Evolutionary conservation across 2,888 invertebrate genomes (phyloP).

Genomic region (Kuschelorhynchus macadamiae): DNA sequence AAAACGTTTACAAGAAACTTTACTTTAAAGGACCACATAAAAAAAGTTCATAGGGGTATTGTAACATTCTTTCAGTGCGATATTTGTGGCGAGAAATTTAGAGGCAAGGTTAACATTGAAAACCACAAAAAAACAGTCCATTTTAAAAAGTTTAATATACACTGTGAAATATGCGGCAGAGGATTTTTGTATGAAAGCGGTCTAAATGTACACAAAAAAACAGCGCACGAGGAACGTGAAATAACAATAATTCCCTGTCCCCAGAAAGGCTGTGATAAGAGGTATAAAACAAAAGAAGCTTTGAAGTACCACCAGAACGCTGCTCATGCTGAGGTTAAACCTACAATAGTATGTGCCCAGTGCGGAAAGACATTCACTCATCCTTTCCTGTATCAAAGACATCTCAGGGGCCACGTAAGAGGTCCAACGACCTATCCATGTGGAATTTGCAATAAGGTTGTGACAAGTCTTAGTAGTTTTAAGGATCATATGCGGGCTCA

Average conservation of each 20-base stretch:
- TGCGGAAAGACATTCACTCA: conserved; percentile 52
- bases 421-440: conserved; percentile 56
- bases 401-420: conserved; percentile 18
- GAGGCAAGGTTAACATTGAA: conserved; percentile 71
- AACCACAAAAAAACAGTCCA: conserved; percentile 67
- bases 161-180: conserved; percentile 65
- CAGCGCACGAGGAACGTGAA: conserved; percentile 20
- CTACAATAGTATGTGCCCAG: conserved; percentile 44
- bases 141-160: conserved; percentile 32
- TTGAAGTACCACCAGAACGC: conserved; percentile 29
- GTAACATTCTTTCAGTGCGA: conserved; percentile 43
- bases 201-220: conserved; percentile 56
- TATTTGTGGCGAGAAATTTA: conserved; percentile 57
- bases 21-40: conserved; percentile 25
- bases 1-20: conserved; percentile 18
- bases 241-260: conserved; percentile 23
- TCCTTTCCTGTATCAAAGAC: conserved; percentile 35
- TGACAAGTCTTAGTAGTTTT: conserved; percentile 31
- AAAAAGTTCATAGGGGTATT: conserved; percentile 10
- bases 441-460: conserved; percentile 66
- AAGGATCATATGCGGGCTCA: conserved; percentile 45
- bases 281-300: conserved; percentile 15
- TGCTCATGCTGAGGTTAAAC: conserved; percentile 12
- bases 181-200: conserved; percentile 58
- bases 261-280: conserved; percentile 25